Conservation (phyloP, 2,797 vertebrate genomes). For the Spheniscus humboldti region DNA sequence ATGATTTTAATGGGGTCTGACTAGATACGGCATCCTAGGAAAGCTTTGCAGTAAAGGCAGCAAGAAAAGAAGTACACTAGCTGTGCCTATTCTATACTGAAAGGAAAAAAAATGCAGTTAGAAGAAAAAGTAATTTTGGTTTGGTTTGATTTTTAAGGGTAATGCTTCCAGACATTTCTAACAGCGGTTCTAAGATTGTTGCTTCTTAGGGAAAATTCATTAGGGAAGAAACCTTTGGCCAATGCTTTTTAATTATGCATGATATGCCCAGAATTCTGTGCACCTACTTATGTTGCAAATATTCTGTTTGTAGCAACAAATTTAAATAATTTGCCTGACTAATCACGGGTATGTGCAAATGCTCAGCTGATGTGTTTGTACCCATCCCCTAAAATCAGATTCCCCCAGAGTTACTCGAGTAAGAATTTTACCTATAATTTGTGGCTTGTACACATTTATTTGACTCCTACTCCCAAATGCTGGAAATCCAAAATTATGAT, state of each 20-base stretch:
- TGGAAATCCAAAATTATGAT: neutral
- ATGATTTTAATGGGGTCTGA: conserved; percentile 30
- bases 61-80: neutral
- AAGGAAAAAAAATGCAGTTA: neutral
- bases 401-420: neutral
- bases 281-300: neutral
- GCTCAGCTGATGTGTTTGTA: neutral
- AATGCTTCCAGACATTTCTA: neutral
- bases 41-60: neutral
- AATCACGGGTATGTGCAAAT: neutral
- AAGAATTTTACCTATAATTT: neutral
- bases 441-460: neutral
- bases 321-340: neutral
- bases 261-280: neutral
- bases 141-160: neutral
- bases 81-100: neutral
- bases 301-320: neutral
- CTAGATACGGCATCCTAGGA: neutral
- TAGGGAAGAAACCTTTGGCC: neutral
- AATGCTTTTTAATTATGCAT: neutral
- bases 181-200: neutral
- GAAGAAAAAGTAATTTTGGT: neutral
- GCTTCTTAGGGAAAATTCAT: conserved; percentile 6
- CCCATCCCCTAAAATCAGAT: neutral
- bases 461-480: neutral